Percentiles rank a stretch among this genome's conserved stretches.
Evolutionary conservation across 2,113 vertebrate species (phyloP).

Genomic region (Colaptes auratus): DNA sequence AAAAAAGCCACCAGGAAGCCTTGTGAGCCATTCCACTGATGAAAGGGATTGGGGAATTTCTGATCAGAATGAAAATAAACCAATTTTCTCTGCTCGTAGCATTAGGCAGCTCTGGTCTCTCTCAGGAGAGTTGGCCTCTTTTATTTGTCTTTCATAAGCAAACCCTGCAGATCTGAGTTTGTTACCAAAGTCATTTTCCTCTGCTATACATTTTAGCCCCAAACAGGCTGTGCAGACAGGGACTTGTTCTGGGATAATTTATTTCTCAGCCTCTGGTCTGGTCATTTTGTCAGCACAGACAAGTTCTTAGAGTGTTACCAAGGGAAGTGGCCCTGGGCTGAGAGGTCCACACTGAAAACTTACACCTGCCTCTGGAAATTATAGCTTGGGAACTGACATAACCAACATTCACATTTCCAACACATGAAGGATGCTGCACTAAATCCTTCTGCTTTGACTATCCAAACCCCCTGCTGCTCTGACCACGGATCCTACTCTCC

Average conservation of each 20-base stretch:
- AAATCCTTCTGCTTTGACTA: not conserved
- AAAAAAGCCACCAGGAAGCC: not conserved
- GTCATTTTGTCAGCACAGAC: not conserved
- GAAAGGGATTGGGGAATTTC: conserved; percentile 1
- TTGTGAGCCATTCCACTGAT: not conserved
- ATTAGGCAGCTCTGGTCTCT: conserved; percentile 9
- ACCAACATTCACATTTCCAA: not conserved
- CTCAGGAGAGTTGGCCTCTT: not conserved
- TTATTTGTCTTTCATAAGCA: not conserved
- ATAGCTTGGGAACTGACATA: not conserved
- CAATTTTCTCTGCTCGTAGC: not conserved
- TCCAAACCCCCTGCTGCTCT: not conserved
- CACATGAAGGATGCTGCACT: not conserved
- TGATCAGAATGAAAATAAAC: conserved; percentile 38
- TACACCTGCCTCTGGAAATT: not conserved
- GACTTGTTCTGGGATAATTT: not conserved
- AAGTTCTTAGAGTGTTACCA: not conserved
- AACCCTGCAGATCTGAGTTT: not conserved
- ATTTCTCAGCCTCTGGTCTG: not conserved
- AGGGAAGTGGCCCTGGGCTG: not conserved
- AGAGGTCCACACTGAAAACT: not conserved
- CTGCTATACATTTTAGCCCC: not conserved
- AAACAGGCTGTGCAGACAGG: not conserved
- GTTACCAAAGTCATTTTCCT: not conserved
- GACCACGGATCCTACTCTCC: not conserved